Conservation (phyloP, 1,140 invertebrate species). For the Drosophila lini region DNA sequence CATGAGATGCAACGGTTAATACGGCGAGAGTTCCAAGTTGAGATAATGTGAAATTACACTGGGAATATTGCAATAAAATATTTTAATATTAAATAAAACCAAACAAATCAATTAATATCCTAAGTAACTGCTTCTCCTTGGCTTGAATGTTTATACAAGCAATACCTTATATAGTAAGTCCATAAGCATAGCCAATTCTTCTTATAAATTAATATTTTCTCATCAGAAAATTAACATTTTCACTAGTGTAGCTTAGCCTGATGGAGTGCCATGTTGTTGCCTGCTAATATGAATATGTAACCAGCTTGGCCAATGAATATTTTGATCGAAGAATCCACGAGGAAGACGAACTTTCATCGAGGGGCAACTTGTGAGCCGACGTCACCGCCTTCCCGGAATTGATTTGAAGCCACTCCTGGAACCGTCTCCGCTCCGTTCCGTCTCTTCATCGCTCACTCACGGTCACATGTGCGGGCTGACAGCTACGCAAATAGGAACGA, state of each 20-base stretch:
- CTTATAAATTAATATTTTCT: neutral
- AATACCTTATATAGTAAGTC: no score
- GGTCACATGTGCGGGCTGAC: slow-evolving; percentile 72
- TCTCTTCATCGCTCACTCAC: slow-evolving; percentile 32
- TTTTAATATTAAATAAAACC: no score
- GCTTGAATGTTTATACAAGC: no score
- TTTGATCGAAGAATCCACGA: slow-evolving; percentile 37
- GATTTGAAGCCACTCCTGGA: slow-evolving; percentile 28
- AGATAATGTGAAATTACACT: neutral
- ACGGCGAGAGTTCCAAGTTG: slow-evolving; percentile 16
- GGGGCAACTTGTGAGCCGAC: slow-evolving; percentile 10
- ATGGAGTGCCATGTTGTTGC: slow-evolving; percentile 1
- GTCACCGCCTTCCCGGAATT: slow-evolving; percentile 21
- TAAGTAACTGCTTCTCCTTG: no score
- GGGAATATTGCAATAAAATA: fast-evolving
- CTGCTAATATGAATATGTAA: slow-evolving; percentile 48
- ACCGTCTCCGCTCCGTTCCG: neutral
- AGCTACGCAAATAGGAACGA: slow-evolving; percentile 73
- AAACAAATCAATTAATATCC: no score
- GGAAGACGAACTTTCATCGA: slow-evolving; percentile 33
- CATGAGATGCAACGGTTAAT: slow-evolving; percentile 15
- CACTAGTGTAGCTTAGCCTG: neutral
- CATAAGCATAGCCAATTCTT: neutral
- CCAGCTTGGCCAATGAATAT: slow-evolving; percentile 38
- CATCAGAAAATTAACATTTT: neutral